Percentiles rank a stretch among this genome's conserved stretches.
These are phyloP conservation scores for Diorhabda sublineata DNA, from an alignment of 1,140 invertebrate genomes.

Conservation along the genomic window DNA sequence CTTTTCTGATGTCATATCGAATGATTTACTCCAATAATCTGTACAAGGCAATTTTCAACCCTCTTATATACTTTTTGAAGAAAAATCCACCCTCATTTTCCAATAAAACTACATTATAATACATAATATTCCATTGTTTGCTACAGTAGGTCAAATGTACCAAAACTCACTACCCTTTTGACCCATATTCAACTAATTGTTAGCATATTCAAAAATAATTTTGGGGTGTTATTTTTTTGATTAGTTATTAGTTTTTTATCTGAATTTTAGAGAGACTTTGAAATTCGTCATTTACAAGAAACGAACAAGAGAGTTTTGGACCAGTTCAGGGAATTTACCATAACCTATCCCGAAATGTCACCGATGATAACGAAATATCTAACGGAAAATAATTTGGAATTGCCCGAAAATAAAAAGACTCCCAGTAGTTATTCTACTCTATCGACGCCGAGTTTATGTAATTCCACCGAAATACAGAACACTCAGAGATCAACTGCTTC, in stretches of 20 bases:
- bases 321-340: constrained; percentile 43
- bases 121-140: too few relatives aligned
- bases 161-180: too few relatives aligned
- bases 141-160: too few relatives aligned
- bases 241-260: constrained; percentile 10
- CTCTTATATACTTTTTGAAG: too few relatives aligned
- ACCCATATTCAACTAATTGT: too few relatives aligned
- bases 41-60: too few relatives aligned
- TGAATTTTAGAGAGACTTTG: constrained; percentile 40
- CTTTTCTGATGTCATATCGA: too few relatives aligned
- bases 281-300: constrained; percentile 39
- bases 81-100: too few relatives aligned
- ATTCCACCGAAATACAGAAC: not conserved
- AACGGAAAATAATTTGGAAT: constrained; percentile 28
- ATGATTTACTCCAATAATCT: too few relatives aligned
- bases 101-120: too few relatives aligned
- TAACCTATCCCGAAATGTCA: constrained; percentile 37
- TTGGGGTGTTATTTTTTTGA: not conserved
- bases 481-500: not conserved
- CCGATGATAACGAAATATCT: constrained; percentile 32
- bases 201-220: not conserved
- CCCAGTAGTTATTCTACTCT: constrained; percentile 7
- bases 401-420: constrained; percentile 26
- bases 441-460: not conserved
- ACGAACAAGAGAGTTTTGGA: constrained; percentile 44